Conservation (phyloP, 2,113 vertebrate species). For the Nesospiza acunhae region DNA sequence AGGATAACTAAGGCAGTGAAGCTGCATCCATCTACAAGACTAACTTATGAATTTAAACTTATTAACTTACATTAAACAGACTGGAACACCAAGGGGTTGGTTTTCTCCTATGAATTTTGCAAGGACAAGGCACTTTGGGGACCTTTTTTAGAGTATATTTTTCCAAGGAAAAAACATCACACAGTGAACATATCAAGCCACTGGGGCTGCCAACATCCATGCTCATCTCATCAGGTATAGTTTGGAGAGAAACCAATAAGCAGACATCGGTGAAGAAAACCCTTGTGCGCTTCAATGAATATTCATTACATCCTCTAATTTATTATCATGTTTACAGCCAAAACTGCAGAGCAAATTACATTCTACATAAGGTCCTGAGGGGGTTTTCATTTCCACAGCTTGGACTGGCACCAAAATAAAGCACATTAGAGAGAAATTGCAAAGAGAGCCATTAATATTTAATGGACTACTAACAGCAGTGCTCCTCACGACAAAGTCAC, state of each 20-base stretch:
- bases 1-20: background rate
- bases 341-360: slow-evolving; percentile 69
- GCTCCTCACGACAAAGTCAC: background rate
- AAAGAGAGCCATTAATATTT: slow-evolving; percentile 65
- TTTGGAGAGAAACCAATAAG: background rate
- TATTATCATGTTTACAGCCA: slow-evolving; percentile 73
- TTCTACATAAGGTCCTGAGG: slow-evolving; percentile 40
- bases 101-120: background rate
- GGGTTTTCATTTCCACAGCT: slow-evolving; percentile 59
- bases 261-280: background rate
- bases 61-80: background rate
- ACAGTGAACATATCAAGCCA: background rate
- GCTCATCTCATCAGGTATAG: background rate
- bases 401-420: slow-evolving; percentile 71
- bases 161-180: background rate
- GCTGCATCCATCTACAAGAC: background rate
- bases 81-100: background rate
- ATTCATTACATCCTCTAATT: slow-evolving; percentile 70
- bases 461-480: slow-evolving; percentile 50
- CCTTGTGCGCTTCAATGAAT: slow-evolving; percentile 39
- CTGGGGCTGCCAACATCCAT: background rate
- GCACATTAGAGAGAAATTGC: slow-evolving; percentile 64
- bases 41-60: background rate
- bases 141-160: background rate
- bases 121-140: background rate